Conservation (phyloP, 1,140 invertebrate genomes). For the Trachymyrmex septentrionalis region DNA sequence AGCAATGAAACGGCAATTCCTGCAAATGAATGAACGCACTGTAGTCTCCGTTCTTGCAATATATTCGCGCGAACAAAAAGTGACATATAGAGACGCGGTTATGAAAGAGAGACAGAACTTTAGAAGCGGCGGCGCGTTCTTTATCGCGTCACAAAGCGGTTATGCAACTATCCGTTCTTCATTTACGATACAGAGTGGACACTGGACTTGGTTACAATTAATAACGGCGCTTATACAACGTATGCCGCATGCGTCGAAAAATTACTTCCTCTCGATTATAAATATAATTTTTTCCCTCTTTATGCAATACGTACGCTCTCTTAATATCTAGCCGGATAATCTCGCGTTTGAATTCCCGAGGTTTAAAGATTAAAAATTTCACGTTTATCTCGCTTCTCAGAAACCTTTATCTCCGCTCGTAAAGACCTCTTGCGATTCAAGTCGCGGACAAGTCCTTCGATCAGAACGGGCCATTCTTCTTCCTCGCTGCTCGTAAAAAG, state of each 20-base stretch:
- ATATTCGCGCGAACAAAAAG: constrained; percentile 47
- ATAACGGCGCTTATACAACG: background rate
- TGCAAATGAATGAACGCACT: constrained; percentile 65
- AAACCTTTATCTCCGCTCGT: constrained; percentile 40
- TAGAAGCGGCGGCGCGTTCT: constrained; percentile 16
- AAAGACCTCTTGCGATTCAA: constrained; percentile 44
- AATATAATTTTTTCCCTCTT: background rate
- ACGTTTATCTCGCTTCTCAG: constrained; percentile 26
- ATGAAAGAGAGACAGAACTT: constrained; percentile 27
- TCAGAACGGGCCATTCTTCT: constrained; percentile 33
- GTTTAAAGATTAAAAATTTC: constrained; percentile 37
- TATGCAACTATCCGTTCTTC: constrained; percentile 33
- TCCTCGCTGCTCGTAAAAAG: constrained; percentile 48
- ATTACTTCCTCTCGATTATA: constrained; percentile 27
- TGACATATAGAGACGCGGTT: constrained; percentile 10
- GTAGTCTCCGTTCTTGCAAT: constrained; percentile 31
- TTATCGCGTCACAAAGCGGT: constrained; percentile 41
- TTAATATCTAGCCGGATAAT: background rate
- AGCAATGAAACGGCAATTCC: constrained; percentile 22
- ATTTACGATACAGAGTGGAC: constrained; percentile 16
- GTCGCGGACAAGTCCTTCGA: constrained; percentile 53
- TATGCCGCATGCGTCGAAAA: background rate
- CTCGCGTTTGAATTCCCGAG: background rate
- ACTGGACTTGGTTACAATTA: constrained; percentile 34
- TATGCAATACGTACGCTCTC: background rate